A percentile compares a stretch with the other conserved stretches of the same genome.
These are phyloP conservation scores for Imbricaverruca yamaguchii DNA, from an alignment of 2,888 invertebrate species.

Conservation along the genomic window DNA sequence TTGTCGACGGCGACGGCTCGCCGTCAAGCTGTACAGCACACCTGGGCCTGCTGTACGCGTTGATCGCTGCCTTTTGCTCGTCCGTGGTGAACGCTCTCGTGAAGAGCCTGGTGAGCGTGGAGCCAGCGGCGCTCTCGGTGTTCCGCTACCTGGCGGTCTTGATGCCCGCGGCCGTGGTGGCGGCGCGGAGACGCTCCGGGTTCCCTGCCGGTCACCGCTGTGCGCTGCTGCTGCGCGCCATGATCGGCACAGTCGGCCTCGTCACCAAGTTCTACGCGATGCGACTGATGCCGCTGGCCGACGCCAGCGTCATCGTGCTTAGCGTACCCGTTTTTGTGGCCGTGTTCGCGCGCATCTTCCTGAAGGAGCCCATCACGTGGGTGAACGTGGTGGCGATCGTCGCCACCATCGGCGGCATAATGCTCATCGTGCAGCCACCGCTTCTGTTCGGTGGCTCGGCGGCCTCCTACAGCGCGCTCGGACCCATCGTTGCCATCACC, in stretches of 20 bases:
- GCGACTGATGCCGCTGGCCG: not conserved
- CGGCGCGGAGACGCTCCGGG: not conserved
- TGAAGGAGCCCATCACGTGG: not conserved
- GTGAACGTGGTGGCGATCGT: not conserved
- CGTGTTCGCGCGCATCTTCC: not conserved
- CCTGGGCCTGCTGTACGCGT: not conserved
- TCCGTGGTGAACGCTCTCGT: not conserved
- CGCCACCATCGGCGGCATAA: not conserved
- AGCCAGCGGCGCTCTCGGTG: not conserved
- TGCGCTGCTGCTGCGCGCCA: constrained; percentile 60
- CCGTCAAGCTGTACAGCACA: not conserved
- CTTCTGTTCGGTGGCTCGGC: constrained; percentile 57
- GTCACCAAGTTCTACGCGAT: constrained; percentile 55
- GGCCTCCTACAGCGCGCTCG: constrained; percentile 39
- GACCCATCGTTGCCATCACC: constrained; percentile 73
- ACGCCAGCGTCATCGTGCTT: not conserved
- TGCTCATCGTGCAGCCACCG: constrained; percentile 79
- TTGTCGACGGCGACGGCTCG: too few relatives aligned
- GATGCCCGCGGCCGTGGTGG: too few relatives aligned
- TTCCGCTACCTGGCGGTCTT: not conserved
- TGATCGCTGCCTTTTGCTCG: constrained; percentile 6
- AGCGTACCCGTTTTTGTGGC: constrained; percentile 9
- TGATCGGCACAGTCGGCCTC: constrained; percentile 76
- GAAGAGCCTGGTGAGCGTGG: not conserved
- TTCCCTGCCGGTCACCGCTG: constrained; percentile 29